A percentile compares a stretch with the other conserved stretches of the same genome.
Conservation (phyloP, 1,140 invertebrate genomes). For the Dufourea novaeangliae region DNA sequence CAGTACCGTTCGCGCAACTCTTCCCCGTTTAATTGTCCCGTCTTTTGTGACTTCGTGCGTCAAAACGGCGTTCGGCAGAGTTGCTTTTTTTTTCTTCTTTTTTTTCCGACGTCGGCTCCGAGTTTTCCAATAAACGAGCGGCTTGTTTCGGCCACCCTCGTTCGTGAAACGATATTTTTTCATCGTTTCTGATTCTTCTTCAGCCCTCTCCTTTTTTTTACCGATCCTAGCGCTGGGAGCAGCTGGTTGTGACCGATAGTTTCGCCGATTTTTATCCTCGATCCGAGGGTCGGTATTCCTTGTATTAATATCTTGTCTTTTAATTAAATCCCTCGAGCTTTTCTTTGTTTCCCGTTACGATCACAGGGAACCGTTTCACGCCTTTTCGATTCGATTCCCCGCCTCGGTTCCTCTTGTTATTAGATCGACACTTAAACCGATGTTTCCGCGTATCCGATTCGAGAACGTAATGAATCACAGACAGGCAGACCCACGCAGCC, state of each 20-base stretch:
- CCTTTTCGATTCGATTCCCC: neutral
- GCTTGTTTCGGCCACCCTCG: slow-evolving; percentile 33
- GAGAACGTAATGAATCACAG: neutral
- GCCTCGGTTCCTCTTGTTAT: neutral
- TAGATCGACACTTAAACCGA: too few species aligned
- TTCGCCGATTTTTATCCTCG: slow-evolving; percentile 24
- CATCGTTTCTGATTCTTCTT: neutral
- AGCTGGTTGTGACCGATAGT: slow-evolving; percentile 12
- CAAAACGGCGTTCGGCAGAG: neutral
- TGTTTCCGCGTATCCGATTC: neutral
- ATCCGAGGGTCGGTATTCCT: neutral
- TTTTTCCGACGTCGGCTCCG: neutral
- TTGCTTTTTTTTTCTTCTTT: neutral
- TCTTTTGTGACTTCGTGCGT: slow-evolving; percentile 21
- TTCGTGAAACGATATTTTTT: slow-evolving; percentile 34
- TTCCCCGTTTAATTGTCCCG: slow-evolving; percentile 33
- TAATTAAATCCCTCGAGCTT: slow-evolving; percentile 13
- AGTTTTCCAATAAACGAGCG: slow-evolving; percentile 42
- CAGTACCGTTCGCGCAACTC: neutral
- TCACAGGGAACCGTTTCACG: neutral
- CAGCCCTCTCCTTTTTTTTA: neutral
- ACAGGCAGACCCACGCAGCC: too few species aligned
- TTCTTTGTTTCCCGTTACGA: neutral
- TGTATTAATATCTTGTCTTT: slow-evolving; percentile 28
- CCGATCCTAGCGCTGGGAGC: neutral